Conservation (phyloP, 64 coral and sea anemone species). For the Dendronephthya gigantea region DNA sequence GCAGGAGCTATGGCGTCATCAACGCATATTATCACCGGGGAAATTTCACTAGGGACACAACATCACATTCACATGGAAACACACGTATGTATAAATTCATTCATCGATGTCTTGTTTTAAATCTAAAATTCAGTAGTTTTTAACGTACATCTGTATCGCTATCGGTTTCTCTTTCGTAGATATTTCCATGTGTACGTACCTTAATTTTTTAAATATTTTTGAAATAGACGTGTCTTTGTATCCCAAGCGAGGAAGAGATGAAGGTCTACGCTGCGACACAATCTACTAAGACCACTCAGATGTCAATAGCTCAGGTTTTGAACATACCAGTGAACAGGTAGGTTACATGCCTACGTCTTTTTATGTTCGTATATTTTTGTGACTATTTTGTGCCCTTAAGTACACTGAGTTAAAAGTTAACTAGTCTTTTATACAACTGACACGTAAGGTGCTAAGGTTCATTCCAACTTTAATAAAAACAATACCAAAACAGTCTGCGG, state of each 20-base stretch:
- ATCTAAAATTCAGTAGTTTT: too few species aligned
- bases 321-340: slow-evolving; percentile 54
- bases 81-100: slow-evolving; percentile 55
- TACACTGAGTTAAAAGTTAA: too few species aligned
- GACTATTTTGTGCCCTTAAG: too few species aligned
- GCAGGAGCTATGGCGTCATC: slow-evolving; percentile 45
- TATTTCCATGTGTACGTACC: too few species aligned
- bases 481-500: too few species aligned
- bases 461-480: too few species aligned
- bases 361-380: background rate
- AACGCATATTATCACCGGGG: slow-evolving; percentile 33
- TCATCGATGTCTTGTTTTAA: slow-evolving; percentile 8
- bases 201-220: background rate
- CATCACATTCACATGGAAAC: slow-evolving; percentile 89
- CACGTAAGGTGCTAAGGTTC: too few species aligned
- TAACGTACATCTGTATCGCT: background rate
- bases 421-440: too few species aligned
- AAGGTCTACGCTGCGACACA: slow-evolving; percentile 62
- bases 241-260: slow-evolving; percentile 68
- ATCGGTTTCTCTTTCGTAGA: too few species aligned
- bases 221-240: slow-evolving; percentile 45
- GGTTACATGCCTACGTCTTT: background rate
- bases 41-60: slow-evolving; percentile 49
- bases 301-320: slow-evolving; percentile 49
- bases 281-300: slow-evolving; percentile 32